Percentiles rank a stretch among this genome's conserved stretches.
phyloP scores from a whole-genome alignment of 2,888 invertebrate genomes.

The Glomeris marginata region DNA sequence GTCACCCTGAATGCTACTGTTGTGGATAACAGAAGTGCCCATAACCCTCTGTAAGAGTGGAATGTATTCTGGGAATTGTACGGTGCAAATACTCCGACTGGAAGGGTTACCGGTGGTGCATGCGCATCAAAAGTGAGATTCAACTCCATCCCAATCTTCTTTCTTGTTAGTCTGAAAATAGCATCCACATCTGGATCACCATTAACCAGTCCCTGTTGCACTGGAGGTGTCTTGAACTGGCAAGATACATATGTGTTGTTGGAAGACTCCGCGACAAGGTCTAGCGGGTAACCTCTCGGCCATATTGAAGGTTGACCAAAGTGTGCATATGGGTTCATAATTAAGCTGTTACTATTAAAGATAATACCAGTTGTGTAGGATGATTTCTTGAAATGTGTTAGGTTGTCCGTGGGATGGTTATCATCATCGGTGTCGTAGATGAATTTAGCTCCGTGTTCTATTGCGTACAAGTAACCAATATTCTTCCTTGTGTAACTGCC shows the following conservation, averaged over 20 bases:
- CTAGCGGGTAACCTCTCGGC: slow-evolving; percentile 10
- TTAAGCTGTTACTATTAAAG: too few relatives aligned
- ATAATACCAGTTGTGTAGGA: too few relatives aligned
- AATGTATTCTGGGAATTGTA: slow-evolving; percentile 4
- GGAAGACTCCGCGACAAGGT: not conserved
- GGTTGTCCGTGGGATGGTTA: slow-evolving; percentile 1
- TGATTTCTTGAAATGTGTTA: too few relatives aligned
- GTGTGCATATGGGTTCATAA: slow-evolving; percentile 10
- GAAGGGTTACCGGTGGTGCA: not conserved
- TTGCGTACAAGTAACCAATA: slow-evolving; percentile 14
- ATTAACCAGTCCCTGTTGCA: slow-evolving; percentile 9
- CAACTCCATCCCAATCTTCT: not conserved
- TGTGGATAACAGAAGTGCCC: not conserved
- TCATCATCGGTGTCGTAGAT: slow-evolving; percentile 15
- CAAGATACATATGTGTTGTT: slow-evolving; percentile 5
- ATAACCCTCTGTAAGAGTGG: slow-evolving; percentile 1
- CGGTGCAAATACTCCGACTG: not conserved
- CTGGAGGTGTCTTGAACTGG: slow-evolving; percentile 4
- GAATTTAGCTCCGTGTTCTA: slow-evolving; percentile 11
- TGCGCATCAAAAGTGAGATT: not conserved
- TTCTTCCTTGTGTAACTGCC: slow-evolving; percentile 12
- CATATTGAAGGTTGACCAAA: slow-evolving; percentile 11
- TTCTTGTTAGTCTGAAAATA: not conserved
- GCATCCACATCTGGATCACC: slow-evolving; percentile 2
- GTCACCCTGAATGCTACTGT: slow-evolving; percentile 2